Evolutionary conservation across 2,888 invertebrate genomes (phyloP).

Genomic region (Caenorhabditis virilis): DNA sequence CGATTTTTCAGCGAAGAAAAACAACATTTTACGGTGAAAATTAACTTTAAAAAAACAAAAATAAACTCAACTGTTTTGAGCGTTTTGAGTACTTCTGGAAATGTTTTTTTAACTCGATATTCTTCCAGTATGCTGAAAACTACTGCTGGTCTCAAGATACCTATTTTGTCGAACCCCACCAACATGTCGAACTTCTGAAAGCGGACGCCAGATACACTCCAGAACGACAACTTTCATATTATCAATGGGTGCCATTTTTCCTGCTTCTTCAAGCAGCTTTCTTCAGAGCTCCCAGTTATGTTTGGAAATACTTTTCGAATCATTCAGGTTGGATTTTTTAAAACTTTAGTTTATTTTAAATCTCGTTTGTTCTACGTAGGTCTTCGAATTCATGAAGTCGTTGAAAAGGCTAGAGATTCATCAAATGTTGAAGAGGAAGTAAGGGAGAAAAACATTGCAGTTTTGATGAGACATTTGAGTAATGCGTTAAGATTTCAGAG

Average conservation of each 20-base stretch:
- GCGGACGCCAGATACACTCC: constrained; percentile 49
- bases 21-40: too few relatives aligned
- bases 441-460: constrained; percentile 51
- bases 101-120: neutral
- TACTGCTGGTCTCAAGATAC: constrained; percentile 67
- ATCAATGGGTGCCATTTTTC: constrained; percentile 67
- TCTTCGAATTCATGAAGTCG: constrained; percentile 65
- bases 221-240: constrained; percentile 62
- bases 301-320: constrained; percentile 64
- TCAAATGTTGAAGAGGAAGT: constrained; percentile 54
- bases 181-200: constrained; percentile 59
- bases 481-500: constrained; percentile 61
- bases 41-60: neutral
- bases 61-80: too few relatives aligned
- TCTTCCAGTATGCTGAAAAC: constrained; percentile 67
- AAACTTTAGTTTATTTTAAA: too few relatives aligned
- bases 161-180: constrained; percentile 61
- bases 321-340: constrained; percentile 59
- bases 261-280: constrained; percentile 65
- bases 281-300: constrained; percentile 61
- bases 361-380: constrained; percentile 45
- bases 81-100: neutral
- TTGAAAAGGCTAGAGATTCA: constrained; percentile 61
- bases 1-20: neutral
- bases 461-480: constrained; percentile 56